A percentile compares a stretch with the other conserved stretches of the same genome.
phyloP scores from a whole-genome alignment of 2,888 invertebrate species.

The Dorcus parallelipipedus region DNA sequence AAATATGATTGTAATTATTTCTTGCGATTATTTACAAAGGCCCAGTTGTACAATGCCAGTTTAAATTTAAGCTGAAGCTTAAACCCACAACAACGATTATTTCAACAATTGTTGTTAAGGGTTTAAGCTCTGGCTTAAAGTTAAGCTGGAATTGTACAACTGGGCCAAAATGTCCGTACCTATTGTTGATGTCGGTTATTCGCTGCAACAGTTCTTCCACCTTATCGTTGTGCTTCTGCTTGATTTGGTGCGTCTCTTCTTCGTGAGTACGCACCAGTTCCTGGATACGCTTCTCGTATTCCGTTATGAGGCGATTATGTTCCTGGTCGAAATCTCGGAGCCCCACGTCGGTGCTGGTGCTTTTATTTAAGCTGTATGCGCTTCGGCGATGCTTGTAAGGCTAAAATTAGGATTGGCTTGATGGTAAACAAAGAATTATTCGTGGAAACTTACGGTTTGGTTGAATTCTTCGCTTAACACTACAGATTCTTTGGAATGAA shows the following conservation, averaged over 20 bases:
- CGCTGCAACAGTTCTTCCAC: slow-evolving; percentile 71
- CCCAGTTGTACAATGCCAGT: too few relatives aligned
- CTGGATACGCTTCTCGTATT: slow-evolving; percentile 73
- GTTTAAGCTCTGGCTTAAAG: too few relatives aligned
- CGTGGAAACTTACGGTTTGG: slow-evolving; percentile 23
- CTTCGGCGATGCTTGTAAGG: slow-evolving; percentile 27
- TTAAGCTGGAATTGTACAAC: too few relatives aligned
- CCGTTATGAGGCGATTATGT: slow-evolving; percentile 64
- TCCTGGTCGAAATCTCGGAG: slow-evolving; percentile 59
- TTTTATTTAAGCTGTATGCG: slow-evolving; percentile 31
- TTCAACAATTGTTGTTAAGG: too few relatives aligned
- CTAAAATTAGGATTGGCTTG: slow-evolving; percentile 19
- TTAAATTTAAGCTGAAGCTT: too few relatives aligned
- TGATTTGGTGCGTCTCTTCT: slow-evolving; percentile 70
- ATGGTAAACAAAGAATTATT: background rate
- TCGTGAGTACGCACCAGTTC: slow-evolving; percentile 65
- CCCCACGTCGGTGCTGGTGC: slow-evolving; percentile 36
- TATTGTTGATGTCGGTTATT: slow-evolving; percentile 69
- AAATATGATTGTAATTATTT: background rate
- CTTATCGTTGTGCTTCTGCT: slow-evolving; percentile 76
- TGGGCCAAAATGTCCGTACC: slow-evolving; percentile 53
- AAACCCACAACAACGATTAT: too few relatives aligned
- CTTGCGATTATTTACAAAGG: background rate
- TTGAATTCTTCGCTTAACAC: slow-evolving; percentile 40
- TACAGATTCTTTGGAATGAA: slow-evolving; percentile 74